Evolutionary conservation across 2,113 vertebrate genomes (phyloP).

Genomic region (Rhinolophus ferrumequinum): DNA sequence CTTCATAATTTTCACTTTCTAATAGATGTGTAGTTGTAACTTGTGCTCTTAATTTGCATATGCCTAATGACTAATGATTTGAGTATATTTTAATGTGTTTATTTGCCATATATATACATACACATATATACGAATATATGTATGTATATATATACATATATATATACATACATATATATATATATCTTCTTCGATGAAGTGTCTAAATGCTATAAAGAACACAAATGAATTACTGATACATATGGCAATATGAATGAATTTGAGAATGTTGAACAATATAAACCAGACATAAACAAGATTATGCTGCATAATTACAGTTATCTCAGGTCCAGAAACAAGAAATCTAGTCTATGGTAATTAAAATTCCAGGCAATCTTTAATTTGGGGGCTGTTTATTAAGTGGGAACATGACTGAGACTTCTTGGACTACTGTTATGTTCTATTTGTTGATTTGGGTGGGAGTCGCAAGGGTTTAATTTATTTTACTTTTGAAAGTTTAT

Average conservation of each 20-base stretch:
- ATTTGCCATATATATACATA: not conserved
- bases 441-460: not conserved
- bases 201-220: not conserved
- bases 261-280: not conserved
- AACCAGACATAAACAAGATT: not conserved
- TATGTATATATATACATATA: too few species aligned
- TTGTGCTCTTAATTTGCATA: slow-evolving; percentile 3
- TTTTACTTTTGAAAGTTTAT: not conserved
- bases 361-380: not conserved
- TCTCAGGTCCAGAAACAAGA: not conserved
- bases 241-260: not conserved
- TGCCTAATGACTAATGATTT: not conserved
- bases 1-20: not conserved
- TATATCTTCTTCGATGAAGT: not conserved
- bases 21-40: not conserved
- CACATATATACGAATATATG: too few species aligned
- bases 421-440: not conserved
- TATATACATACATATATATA: too few species aligned
- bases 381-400: not conserved
- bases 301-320: not conserved
- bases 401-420: not conserved
- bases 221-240: not conserved
- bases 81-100: not conserved
- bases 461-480: not conserved
- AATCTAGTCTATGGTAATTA: not conserved